Base-by-base conservation (phyloP, 2,797 vertebrate genomes). In the Cirrhinus molitorella region DNA sequence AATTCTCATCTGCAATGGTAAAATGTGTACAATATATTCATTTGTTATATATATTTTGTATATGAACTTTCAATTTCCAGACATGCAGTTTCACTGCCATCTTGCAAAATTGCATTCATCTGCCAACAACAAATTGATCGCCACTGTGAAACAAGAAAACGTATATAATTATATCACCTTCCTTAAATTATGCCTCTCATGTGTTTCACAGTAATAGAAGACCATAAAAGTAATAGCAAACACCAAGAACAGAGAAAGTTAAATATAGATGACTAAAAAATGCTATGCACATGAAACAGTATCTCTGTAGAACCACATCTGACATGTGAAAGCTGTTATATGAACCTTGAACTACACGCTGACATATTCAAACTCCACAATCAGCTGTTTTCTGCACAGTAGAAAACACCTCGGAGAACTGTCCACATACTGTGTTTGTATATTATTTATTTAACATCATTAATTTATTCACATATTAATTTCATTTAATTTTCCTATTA, bases 251-350 rank as follows among this genome's bases (percentile, higher is more conserved):
- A 68, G 37, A 47, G 47, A 47, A 25, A 47, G 68, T 47, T 71
- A 71, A 17, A 71, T 17, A 71, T 71, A 71, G 43, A 28, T 71
- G 14, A 71, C 6, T n/a, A 70, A 47, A 70, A 70, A 70, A 43
- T 57, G 66, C 21, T 28, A 73, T 70, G 68, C 68, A 49, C 37
- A 63, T 45, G 68, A 55, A 81, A 74, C 72, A 57, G 72, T 76
- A 45, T 76, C 59, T 63, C 59, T 65, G 57, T 21, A 45, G 25
- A 61, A 31, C 17, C 75, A 65, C 40, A 61, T 78, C 57, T 63
- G 75, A 78, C 65, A 78, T 78, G 63, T 51, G 61, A 49, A 51
- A 67, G 31, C 51, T 74, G 72, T 74, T 74, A 74, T 51, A 72
- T 74, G 72, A 74, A 74, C 49, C 72, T 37, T 66, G 63, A 66